Conservation (phyloP, 1,140 invertebrate genomes). For the Drosophila bipectinata region DNA sequence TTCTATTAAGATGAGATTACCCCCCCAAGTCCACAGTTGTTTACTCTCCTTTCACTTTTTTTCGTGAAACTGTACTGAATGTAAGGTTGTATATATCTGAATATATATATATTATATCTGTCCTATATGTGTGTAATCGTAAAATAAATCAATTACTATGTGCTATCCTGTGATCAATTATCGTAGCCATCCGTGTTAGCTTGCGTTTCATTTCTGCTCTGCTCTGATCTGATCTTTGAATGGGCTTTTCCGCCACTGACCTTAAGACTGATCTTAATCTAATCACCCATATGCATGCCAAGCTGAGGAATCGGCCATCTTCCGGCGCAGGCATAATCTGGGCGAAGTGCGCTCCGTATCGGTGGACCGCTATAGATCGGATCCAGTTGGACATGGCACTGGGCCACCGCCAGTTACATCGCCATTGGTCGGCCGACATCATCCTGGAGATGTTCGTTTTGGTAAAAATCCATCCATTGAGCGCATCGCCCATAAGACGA, state of each 20-base stretch:
- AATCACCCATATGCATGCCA: slow-evolving; percentile 19
- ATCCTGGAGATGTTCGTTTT: slow-evolving; percentile 28
- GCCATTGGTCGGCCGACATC: slow-evolving; percentile 23
- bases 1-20: background rate
- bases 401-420: background rate
- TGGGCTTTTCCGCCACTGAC: slow-evolving; percentile 31
- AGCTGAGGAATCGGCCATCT: slow-evolving; percentile 36
- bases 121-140: slow-evolving; percentile 49
- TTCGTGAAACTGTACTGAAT: slow-evolving; percentile 58
- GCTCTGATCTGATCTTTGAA: background rate
- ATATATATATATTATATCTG: slow-evolving; percentile 22
- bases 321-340: slow-evolving; percentile 56
- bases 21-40: slow-evolving; percentile 4
- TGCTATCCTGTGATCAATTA: slow-evolving; percentile 74
- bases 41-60: slow-evolving; percentile 29
- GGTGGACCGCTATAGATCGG: slow-evolving; percentile 65
- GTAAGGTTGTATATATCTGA: slow-evolving; percentile 47
- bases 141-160: slow-evolving; percentile 71
- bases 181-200: slow-evolving; percentile 31
- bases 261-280: slow-evolving; percentile 12
- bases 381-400: slow-evolving; percentile 8
- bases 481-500: slow-evolving; percentile 7
- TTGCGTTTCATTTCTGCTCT: slow-evolving; percentile 48
- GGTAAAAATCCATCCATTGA: slow-evolving; percentile 13
- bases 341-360: slow-evolving; percentile 64